Evolutionary conservation across 2,888 invertebrate species (phyloP).

Genomic region (Philaethria dido): DNA sequence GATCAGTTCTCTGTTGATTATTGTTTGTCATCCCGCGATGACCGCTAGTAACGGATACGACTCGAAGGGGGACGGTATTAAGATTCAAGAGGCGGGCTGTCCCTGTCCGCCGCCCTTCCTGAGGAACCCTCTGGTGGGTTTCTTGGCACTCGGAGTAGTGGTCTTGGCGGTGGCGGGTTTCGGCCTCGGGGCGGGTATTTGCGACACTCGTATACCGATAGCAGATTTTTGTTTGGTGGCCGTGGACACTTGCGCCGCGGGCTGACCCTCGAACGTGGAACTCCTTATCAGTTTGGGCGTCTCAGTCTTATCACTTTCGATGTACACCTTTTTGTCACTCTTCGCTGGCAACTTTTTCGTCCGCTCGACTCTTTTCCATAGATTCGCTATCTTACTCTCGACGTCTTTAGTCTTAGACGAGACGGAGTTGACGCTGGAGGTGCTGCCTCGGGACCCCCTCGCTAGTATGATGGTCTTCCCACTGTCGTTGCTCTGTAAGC

Average conservation of each 20-base stretch:
- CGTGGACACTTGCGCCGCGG: slow-evolving; percentile 64
- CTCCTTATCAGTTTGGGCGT: slow-evolving; percentile 82
- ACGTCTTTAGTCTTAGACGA: slow-evolving; percentile 86
- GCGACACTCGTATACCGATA: slow-evolving; percentile 74
- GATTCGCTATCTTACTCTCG: slow-evolving; percentile 90
- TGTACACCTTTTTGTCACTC: slow-evolving; percentile 85
- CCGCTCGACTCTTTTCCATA: slow-evolving; percentile 92
- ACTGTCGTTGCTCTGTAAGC: slow-evolving; percentile 81
- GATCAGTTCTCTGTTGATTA: slow-evolving; percentile 30
- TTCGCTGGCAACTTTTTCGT: slow-evolving; percentile 84
- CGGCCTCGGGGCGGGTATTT: slow-evolving; percentile 72
- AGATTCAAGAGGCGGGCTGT: slow-evolving; percentile 57
- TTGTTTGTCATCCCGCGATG: neutral
- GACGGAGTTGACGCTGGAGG: slow-evolving; percentile 85
- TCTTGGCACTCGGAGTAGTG: slow-evolving; percentile 55
- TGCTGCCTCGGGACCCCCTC: slow-evolving; percentile 69
- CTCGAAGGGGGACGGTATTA: too few species aligned
- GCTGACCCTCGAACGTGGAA: slow-evolving; percentile 86
- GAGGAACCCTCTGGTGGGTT: slow-evolving; percentile 59
- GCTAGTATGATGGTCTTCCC: slow-evolving; percentile 72
- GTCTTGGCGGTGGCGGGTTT: slow-evolving; percentile 58
- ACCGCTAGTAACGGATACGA: neutral
- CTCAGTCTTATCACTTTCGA: slow-evolving; percentile 71
- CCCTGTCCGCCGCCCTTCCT: slow-evolving; percentile 66
- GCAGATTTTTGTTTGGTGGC: slow-evolving; percentile 78